phyloP scores from a whole-genome alignment of 2,888 invertebrate species.

The Torymus aiolomorphi region DNA sequence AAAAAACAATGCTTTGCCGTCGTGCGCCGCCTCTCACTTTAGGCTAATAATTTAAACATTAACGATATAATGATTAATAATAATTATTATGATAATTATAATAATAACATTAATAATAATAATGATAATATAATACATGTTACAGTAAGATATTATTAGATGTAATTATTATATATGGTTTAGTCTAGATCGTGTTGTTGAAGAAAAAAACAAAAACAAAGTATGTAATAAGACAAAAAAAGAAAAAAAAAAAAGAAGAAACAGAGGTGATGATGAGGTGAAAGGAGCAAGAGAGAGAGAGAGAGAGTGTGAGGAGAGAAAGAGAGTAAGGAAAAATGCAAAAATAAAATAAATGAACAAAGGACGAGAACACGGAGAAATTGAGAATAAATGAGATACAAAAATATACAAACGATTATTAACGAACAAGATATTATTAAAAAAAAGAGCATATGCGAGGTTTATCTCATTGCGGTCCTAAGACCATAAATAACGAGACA shows the following conservation, averaged over 20 bases:
- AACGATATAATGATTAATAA: constrained; percentile 65
- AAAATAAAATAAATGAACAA: constrained; percentile 49
- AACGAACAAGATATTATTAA: constrained; percentile 27
- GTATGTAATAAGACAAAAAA: constrained; percentile 54
- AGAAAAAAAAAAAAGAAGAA: constrained; percentile 47
- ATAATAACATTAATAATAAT: constrained; percentile 67
- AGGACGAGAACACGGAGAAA: constrained; percentile 31
- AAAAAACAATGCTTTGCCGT: constrained; percentile 73
- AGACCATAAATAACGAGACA: constrained; percentile 64
- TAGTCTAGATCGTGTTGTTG: constrained; percentile 76
- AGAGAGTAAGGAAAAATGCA: constrained; percentile 40
- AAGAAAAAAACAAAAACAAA: constrained; percentile 70
- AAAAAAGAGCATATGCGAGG: constrained; percentile 51
- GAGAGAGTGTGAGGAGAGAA: constrained; percentile 52
- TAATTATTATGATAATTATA: constrained; percentile 73
- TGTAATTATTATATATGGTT: constrained; percentile 76
- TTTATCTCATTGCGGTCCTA: constrained; percentile 65
- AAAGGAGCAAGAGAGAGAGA: constrained; percentile 44
- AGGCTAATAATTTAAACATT: constrained; percentile 75
- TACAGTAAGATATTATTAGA: constrained; percentile 76
- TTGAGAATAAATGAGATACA: constrained; percentile 25
- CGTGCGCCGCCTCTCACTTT: constrained; percentile 75
- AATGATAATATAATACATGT: constrained; percentile 75
- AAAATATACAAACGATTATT: constrained; percentile 39
- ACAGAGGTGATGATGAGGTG: constrained; percentile 54